These are phyloP conservation scores for Drosophila algonquin DNA, from an alignment of 2,888 invertebrate genomes.

Conservation along the genomic window DNA sequence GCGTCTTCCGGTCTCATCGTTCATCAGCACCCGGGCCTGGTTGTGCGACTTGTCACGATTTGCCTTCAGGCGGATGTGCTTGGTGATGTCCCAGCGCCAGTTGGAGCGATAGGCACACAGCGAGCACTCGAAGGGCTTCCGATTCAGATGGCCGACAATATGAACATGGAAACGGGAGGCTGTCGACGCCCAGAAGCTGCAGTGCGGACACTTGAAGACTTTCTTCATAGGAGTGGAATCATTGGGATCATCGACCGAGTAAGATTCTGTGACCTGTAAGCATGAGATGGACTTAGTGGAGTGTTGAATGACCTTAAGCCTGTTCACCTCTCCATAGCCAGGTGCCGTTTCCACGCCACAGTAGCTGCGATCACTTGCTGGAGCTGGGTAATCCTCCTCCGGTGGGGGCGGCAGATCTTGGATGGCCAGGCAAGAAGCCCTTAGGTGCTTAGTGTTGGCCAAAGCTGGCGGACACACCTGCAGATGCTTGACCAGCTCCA, in stretches of 20 bases:
- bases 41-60: slow-evolving; percentile 92
- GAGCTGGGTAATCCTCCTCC: slow-evolving; percentile 50
- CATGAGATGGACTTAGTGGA: slow-evolving; percentile 11
- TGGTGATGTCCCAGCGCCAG: slow-evolving; percentile 98
- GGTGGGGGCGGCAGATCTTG: slow-evolving; percentile 37
- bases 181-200: slow-evolving; percentile 95
- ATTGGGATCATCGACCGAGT: slow-evolving; percentile 86
- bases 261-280: slow-evolving; percentile 85
- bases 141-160: slow-evolving; percentile 95
- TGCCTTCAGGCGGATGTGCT: slow-evolving; percentile 96
- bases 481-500: slow-evolving; percentile 54
- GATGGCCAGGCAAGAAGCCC: slow-evolving; percentile 42
- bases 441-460: slow-evolving; percentile 80
- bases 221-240: slow-evolving; percentile 88
- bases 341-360: slow-evolving; percentile 85
- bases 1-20: slow-evolving; percentile 94
- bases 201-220: slow-evolving; percentile 96
- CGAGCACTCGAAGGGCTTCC: slow-evolving; percentile 97
- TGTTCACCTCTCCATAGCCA: slow-evolving; percentile 84
- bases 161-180: slow-evolving; percentile 97
- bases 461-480: slow-evolving; percentile 49
- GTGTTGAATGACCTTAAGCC: not conserved
- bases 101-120: slow-evolving; percentile 96
- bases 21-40: slow-evolving; percentile 92
- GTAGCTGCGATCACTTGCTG: slow-evolving; percentile 81